phyloP scores from a whole-genome alignment of 2,888 invertebrate species.

The Gymnocheta viridis region DNA sequence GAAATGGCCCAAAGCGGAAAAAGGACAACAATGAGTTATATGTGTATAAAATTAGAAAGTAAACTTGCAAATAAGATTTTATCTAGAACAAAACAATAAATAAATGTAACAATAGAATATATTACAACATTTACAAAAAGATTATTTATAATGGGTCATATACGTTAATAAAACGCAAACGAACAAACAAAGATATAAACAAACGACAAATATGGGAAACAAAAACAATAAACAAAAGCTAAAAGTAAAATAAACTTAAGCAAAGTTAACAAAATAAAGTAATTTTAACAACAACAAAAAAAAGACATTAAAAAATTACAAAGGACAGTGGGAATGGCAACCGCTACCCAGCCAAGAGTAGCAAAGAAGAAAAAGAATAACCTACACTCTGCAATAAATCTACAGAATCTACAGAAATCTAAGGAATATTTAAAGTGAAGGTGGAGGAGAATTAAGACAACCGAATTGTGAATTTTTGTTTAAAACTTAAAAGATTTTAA shows the following conservation, averaged over 20 bases:
- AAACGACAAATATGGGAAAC: neutral
- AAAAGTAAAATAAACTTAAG: conserved; percentile 48
- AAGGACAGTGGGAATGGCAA: conserved; percentile 29
- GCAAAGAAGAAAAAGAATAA: conserved; percentile 19
- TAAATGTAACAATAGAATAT: conserved; percentile 57
- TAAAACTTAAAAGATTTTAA: neutral
- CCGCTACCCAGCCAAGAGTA: neutral
- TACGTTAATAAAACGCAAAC: conserved; percentile 54
- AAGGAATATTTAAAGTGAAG: neutral
- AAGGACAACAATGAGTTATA: conserved; percentile 28
- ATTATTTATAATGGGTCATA: conserved; percentile 69
- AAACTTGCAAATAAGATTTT: conserved; percentile 46
- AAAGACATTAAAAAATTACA: conserved; percentile 40
- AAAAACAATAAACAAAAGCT: conserved; percentile 50
- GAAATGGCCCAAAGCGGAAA: neutral
- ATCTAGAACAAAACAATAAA: conserved; percentile 43
- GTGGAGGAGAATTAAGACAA: neutral
- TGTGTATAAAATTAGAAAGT: conserved; percentile 27
- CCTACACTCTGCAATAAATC: neutral
- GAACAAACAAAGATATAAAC: conserved; percentile 41
- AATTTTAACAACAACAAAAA: neutral
- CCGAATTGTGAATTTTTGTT: neutral
- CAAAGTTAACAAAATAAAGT: conserved; percentile 62
- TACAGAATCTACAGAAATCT: neutral
- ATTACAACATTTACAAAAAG: conserved; percentile 74